phyloP scores from a whole-genome alignment of 2,888 invertebrate species.

The Luperina nickerlii region DNA sequence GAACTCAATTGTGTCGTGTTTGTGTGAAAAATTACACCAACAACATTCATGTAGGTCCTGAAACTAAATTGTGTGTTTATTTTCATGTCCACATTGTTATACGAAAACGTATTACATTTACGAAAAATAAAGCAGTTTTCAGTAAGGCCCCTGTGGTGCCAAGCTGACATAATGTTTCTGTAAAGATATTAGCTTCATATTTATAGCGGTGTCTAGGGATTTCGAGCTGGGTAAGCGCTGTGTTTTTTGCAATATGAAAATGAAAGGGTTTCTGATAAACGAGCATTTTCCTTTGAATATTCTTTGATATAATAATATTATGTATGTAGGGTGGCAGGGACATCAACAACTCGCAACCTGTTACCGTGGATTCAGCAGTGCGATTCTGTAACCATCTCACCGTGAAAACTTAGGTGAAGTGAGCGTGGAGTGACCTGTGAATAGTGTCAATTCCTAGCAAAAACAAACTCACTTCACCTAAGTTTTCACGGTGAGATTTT shows the following conservation, averaged over 20 bases:
- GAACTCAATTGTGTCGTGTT: conserved; percentile 34
- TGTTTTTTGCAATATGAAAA: conserved; percentile 48
- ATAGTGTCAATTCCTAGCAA: too few relatives aligned
- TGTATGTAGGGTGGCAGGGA: not conserved
- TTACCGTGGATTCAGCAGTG: not conserved
- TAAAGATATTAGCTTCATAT: conserved; percentile 55
- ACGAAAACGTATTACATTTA: conserved; percentile 41
- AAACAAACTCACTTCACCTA: too few relatives aligned
- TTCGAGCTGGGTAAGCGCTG: conserved; percentile 22
- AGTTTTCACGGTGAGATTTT: too few relatives aligned
- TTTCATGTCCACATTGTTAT: conserved; percentile 42
- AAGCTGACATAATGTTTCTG: conserved; percentile 50
- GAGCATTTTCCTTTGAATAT: conserved; percentile 12
- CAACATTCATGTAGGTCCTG: conserved; percentile 23
- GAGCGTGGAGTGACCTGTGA: too few relatives aligned
- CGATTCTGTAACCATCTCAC: too few relatives aligned
- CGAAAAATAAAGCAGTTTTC: conserved; percentile 46
- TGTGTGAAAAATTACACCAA: conserved; percentile 42
- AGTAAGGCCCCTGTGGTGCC: conserved; percentile 33
- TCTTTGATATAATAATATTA: not conserved
- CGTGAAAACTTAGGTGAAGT: too few relatives aligned
- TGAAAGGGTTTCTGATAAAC: conserved; percentile 19
- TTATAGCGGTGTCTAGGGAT: conserved; percentile 52
- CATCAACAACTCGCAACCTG: not conserved
- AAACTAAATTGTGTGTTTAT: conserved; percentile 44